phyloP scores from a whole-genome alignment of 2,888 invertebrate species.

The Villa cingulata region DNA sequence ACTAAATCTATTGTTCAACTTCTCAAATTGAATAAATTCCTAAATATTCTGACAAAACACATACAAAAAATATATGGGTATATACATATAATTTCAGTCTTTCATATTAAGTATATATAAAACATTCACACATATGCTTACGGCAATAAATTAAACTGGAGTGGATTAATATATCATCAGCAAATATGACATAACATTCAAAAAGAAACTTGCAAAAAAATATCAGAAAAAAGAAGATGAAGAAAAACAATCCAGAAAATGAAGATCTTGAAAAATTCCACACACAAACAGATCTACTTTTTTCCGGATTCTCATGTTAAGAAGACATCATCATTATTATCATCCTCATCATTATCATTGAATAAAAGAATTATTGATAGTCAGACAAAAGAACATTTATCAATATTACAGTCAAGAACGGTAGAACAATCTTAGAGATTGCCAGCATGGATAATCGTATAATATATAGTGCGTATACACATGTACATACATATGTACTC shows the following conservation, averaged over 20 bases:
- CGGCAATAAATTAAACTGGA: constrained; percentile 13
- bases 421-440: constrained; percentile 7
- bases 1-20: no score
- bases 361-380: constrained; percentile 14
- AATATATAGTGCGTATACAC: no score
- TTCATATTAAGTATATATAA: no score
- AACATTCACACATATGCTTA: constrained; percentile 7
- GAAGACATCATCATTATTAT: neutral
- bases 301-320: no score
- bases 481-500: neutral
- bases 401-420: constrained; percentile 13
- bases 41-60: no score
- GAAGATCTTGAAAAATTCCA: no score
- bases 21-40: no score
- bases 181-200: constrained; percentile 14
- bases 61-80: no score
- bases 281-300: no score
- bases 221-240: neutral
- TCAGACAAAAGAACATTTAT: constrained; percentile 11
- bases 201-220: constrained; percentile 3
- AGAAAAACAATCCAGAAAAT: neutral
- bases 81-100: no score
- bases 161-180: constrained; percentile 14
- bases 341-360: neutral
- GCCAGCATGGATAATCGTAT: no score